Evolutionary conservation across 2,113 vertebrate species (phyloP).

Genomic region (Chrysochloris asiatica): DNA sequence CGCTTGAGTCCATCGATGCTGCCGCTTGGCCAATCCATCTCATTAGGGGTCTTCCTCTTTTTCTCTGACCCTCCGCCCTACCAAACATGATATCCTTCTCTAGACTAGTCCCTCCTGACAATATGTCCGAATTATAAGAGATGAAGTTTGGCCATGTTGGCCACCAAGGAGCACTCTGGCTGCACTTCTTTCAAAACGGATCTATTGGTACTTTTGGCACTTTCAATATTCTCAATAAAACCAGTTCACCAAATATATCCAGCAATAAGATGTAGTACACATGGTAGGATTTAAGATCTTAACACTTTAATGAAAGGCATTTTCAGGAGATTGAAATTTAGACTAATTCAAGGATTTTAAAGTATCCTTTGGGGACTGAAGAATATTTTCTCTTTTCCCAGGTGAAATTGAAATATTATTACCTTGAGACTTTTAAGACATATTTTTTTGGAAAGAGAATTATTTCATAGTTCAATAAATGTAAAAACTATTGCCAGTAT

Average conservation of each 20-base stretch:
- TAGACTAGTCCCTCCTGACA: too few relatives aligned
- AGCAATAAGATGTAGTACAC: slow-evolving; percentile 57
- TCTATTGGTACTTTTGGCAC: too few relatives aligned
- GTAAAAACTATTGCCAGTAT: not conserved
- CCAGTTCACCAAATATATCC: slow-evolving; percentile 8
- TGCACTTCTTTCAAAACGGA: too few relatives aligned
- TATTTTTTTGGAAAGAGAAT: slow-evolving; percentile 27
- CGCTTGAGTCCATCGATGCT: too few relatives aligned
- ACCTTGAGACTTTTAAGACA: not conserved
- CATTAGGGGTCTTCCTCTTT: too few relatives aligned
- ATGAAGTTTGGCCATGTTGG: too few relatives aligned
- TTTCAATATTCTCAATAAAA: slow-evolving; percentile 23
- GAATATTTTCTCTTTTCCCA: not conserved
- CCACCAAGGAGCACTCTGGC: too few relatives aligned
- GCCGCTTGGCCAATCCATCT: too few relatives aligned
- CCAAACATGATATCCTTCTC: too few relatives aligned
- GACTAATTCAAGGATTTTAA: slow-evolving; percentile 65
- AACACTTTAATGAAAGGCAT: slow-evolving; percentile 63
- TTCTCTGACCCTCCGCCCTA: too few relatives aligned
- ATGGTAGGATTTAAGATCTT: slow-evolving; percentile 55
- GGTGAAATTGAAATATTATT: slow-evolving; percentile 12
- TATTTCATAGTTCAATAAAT: not conserved
- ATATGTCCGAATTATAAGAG: too few relatives aligned
- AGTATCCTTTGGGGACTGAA: slow-evolving; percentile 1
- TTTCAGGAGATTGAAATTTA: slow-evolving; percentile 60